Percentiles rank a stretch among this genome's conserved stretches.
phyloP scores from a whole-genome alignment of 1,140 invertebrate genomes.

The Glossosoma conforme region DNA sequence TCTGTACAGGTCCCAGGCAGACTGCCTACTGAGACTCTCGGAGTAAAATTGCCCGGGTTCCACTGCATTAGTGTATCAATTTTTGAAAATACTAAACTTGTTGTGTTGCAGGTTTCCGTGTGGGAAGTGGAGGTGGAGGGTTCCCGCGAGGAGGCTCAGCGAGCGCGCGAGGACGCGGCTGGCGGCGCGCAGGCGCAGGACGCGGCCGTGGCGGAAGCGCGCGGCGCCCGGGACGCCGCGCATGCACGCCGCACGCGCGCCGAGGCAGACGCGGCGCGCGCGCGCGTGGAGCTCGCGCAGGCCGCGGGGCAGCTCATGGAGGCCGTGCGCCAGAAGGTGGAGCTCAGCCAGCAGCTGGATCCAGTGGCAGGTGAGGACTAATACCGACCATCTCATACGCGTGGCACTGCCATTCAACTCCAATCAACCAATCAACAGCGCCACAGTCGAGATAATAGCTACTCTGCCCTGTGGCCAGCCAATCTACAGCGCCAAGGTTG shows the following conservation, averaged over 20 bases:
- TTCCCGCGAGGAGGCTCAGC: constrained; percentile 75
- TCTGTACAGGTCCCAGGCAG: not conserved
- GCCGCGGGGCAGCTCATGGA: constrained; percentile 91
- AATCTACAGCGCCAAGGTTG: too few species aligned
- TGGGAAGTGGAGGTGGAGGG: constrained; percentile 77
- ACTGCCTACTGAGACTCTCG: not conserved
- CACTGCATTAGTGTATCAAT: too few species aligned
- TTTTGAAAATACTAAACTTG: too few species aligned
- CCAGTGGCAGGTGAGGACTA: constrained; percentile 88
- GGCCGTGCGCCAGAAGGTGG: constrained; percentile 91
- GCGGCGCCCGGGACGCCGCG: constrained; percentile 80
- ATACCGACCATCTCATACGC: not conserved
- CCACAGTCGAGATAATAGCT: too few species aligned
- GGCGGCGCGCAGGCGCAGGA: constrained; percentile 66
- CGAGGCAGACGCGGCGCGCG: constrained; percentile 74
- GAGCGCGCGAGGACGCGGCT: constrained; percentile 66
- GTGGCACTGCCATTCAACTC: too few species aligned
- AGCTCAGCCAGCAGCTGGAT: constrained; percentile 90
- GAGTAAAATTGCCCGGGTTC: too few species aligned
- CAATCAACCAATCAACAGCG: too few species aligned
- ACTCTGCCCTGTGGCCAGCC: too few species aligned
- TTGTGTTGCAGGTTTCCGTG: constrained; percentile 64
- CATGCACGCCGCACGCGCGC: constrained; percentile 80
- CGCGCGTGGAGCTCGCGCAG: constrained; percentile 85
- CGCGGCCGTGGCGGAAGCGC: constrained; percentile 74